Base-by-base conservation (phyloP, 2,888 invertebrate genomes). In the Phyllotreta cruciferae region DNA sequence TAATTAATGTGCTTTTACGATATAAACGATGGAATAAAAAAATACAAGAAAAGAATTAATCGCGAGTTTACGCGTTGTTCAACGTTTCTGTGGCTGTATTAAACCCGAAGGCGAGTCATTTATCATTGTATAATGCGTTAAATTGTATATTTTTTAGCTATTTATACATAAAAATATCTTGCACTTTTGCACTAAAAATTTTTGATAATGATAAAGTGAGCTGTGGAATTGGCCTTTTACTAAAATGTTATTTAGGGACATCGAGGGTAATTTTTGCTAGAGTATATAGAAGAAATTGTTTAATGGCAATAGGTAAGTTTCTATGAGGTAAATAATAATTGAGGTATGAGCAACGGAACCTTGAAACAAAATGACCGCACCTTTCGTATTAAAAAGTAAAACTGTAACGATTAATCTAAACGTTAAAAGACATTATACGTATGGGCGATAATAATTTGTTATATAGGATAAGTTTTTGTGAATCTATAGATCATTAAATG, bases 351-450 rank as follows among this genome's bases (percentile, higher is more conserved):
- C 50, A 58, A 58, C 14, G 38, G 11, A 58, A 58, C 58, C 58
- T 58, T 58, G 56, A 56, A 56, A 47, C 13, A 56, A 56, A 45
- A 56, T 56, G 14, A 34, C 58, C 58, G 36, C 58, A 41, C 58
- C 58, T 58, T 58, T 50, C 41, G 36, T 37, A 10, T 42, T 35
- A 58, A 58, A 56, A 58, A 58, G 58, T 58, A 58, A 54, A 49
- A 50, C 34, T 42, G 11, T 58, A 50, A 41, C 36, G 37, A 57
- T 39, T 38, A 57, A 44, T 50, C 41, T 14, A 50, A n/a, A 49
- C 38, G 38, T 11, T 57, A 24, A n/a, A 11, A 55, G 14, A 9
- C 13, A 9, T 56, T 44, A 34, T 56, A 7, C 34, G 24, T 24
- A 24, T 24, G 4, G 24, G 24, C 24, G 24, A 24, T 24, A 3